phyloP scores from a whole-genome alignment of 2,113 vertebrate species.

The Odontophorus gujanensis region DNA sequence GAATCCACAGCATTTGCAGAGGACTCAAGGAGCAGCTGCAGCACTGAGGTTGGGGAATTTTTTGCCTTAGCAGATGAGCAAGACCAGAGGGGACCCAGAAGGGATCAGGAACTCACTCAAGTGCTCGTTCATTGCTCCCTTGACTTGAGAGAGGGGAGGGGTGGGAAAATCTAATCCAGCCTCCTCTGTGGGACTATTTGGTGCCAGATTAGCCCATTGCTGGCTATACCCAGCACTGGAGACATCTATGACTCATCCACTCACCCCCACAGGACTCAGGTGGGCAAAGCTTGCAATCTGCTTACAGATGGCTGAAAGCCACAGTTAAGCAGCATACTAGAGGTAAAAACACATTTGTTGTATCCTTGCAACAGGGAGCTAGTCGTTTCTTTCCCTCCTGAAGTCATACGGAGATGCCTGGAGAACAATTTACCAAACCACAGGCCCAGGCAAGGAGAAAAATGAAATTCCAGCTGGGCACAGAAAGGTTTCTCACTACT shows the following conservation, averaged over 20 bases:
- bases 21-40: slow-evolving; percentile 35
- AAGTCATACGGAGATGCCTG: not conserved
- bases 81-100: not conserved
- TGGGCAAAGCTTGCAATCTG: not conserved
- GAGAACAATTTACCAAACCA: not conserved
- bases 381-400: not conserved
- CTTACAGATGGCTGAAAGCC: not conserved
- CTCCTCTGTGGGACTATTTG: not conserved
- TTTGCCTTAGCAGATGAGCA: slow-evolving; percentile 27
- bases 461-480: not conserved
- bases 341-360: not conserved
- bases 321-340: not conserved
- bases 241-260: not conserved
- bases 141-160: not conserved
- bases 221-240: not conserved
- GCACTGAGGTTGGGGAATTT: not conserved
- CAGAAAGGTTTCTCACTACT: not conserved
- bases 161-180: not conserved
- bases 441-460: not conserved
- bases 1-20: slow-evolving; percentile 22
- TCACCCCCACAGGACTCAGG: not conserved
- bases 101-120: not conserved
- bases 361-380: not conserved
- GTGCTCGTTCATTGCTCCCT: not conserved
- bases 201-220: not conserved